Base-by-base conservation (phyloP, 1,140 invertebrate genomes). In the Bombus terrestris region DNA sequence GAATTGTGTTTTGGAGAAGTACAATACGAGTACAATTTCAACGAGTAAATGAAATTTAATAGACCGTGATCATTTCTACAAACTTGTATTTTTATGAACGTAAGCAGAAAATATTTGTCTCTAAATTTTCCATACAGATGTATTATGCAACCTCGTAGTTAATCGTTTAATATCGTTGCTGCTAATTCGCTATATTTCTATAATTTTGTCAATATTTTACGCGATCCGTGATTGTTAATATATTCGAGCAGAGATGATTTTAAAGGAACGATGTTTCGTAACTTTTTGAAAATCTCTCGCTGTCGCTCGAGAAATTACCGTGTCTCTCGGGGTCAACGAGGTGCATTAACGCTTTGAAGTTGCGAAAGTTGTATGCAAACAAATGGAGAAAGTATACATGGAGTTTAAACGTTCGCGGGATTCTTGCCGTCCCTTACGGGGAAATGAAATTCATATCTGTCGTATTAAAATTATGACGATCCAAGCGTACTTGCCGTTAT, bases 381-480 rank as follows among this genome's bases (percentile, higher is more conserved):
- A 69, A 80, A 69, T 68, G 77, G 41, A 37, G 64, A 79, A 79
- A 79, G 64, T 79, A 68, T 68, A 22, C 64, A 8, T 3, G 10
- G 39, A 78, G 64, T 79, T 79, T 79, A 79, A 53, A n/a, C 47
- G 13, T 13, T 53, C 66, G 43, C 57, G 43, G 37, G 47, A 71
- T 81, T 71, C 47, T 39, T 22, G 41, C 25, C 28, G 35, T 28
- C 43, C 28, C 64, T 39, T 35, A 53, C 25, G 10, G n/a, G 69
- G 13, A 6, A 13, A 71, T 81, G 47, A 81, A 81, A 53, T 81
- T 81, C 78, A 71, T 81, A 81, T 81, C 78, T 41, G 66, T 81
- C 66, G 57, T 81, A 81, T 81, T 81, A 81, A 81, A 81, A 81
- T 81, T 81, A 81, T 32, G 66, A n/a, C 35, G 5, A 25, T 4